A percentile compares a stretch with the other conserved stretches of the same genome.
phyloP scores from a whole-genome alignment of 2,797 vertebrate species.

The Hephaestus fuliginosus region DNA sequence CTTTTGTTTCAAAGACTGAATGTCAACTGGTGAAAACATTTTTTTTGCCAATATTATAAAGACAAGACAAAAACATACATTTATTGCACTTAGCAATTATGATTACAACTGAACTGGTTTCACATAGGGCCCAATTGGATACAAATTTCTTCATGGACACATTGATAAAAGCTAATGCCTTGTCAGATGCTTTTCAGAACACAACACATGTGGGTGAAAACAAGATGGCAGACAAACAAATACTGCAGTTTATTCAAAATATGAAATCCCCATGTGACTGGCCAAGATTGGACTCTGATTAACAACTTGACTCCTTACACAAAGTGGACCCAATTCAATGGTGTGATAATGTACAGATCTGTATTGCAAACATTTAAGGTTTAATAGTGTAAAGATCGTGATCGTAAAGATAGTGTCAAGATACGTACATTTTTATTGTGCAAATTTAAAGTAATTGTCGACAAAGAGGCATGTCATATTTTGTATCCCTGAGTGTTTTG shows the following conservation, averaged over 20 bases:
- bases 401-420: too few relatives aligned
- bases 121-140: not conserved
- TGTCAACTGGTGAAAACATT: not conserved
- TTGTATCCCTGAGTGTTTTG: not conserved
- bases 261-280: not conserved
- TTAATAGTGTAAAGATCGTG: not conserved
- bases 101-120: not conserved
- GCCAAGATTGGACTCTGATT: not conserved
- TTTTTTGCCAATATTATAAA: not conserved
- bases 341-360: not conserved
- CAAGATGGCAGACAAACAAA: not conserved
- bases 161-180: not conserved
- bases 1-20: not conserved
- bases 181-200: not conserved
- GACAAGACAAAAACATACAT: not conserved
- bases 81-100: not conserved
- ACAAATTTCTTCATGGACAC: not conserved
- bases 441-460: not conserved
- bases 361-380: not conserved
- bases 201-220: not conserved
- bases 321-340: not conserved
- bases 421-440: not conserved
- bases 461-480: not conserved
- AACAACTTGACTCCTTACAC: not conserved
- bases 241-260: not conserved